Evolutionary conservation across 2,888 invertebrate species (phyloP).

Genomic region (Caenorhabditis imperialis): DNA sequence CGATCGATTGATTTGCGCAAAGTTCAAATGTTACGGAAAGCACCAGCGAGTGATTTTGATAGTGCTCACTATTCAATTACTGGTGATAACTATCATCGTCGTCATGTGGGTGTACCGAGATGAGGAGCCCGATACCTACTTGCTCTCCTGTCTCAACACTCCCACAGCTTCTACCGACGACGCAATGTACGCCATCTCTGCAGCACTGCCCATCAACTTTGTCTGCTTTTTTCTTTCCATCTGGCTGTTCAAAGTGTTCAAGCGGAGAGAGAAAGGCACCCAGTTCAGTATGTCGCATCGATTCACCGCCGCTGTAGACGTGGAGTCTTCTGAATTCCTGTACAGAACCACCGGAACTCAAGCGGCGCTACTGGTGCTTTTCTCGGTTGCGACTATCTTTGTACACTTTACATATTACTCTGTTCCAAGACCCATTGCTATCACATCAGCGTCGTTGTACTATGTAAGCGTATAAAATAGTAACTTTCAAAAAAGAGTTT

Average conservation of each 20-base stretch:
- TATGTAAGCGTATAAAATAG: slow-evolving; percentile 49
- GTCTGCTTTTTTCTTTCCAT: slow-evolving; percentile 48
- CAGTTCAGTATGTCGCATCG: slow-evolving; percentile 47
- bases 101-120: slow-evolving; percentile 44
- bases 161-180: slow-evolving; percentile 33
- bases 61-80: slow-evolving; percentile 26
- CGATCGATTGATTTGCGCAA: slow-evolving; percentile 38
- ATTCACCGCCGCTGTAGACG: slow-evolving; percentile 47
- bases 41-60: slow-evolving; percentile 21
- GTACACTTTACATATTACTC: slow-evolving; percentile 26
- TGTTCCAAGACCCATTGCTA: slow-evolving; percentile 24
- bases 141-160: slow-evolving; percentile 48
- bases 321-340: slow-evolving; percentile 46
- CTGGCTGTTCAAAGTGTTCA: slow-evolving; percentile 32
- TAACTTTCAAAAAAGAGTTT: slow-evolving; percentile 7
- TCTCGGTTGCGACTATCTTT: slow-evolving; percentile 14
- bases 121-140: slow-evolving; percentile 34
- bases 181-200: slow-evolving; percentile 14
- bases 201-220: slow-evolving; percentile 43
- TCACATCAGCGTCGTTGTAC: slow-evolving; percentile 37
- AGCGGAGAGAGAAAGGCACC: slow-evolving; percentile 32
- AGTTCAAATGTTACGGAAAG: slow-evolving; percentile 21
- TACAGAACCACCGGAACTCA: slow-evolving; percentile 45
- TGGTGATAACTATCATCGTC: slow-evolving; percentile 15
- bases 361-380: slow-evolving; percentile 30